Evolutionary conservation across 2,113 vertebrate species (phyloP).

Genomic region (Riparia riparia): DNA sequence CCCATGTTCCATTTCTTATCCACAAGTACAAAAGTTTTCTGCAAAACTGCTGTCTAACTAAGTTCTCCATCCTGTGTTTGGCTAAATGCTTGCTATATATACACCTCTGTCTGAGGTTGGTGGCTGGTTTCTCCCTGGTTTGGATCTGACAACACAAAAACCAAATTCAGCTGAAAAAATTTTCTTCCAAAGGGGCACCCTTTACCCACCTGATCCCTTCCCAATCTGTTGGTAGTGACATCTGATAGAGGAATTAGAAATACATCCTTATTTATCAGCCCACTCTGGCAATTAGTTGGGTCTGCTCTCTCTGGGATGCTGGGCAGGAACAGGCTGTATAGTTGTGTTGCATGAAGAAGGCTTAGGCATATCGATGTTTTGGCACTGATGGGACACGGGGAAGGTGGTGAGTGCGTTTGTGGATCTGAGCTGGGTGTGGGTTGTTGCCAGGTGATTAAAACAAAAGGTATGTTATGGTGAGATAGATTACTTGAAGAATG

Average conservation of each 20-base stretch:
- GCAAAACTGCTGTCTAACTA: background rate
- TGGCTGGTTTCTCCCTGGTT: background rate
- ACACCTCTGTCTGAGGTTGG: background rate
- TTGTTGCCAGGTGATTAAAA: slow-evolving; percentile 28
- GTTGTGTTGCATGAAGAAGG: background rate
- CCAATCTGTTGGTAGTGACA: background rate
- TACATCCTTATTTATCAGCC: slow-evolving; percentile 39
- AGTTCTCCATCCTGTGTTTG: background rate
- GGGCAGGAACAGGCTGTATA: slow-evolving; percentile 27
- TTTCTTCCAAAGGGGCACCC: background rate
- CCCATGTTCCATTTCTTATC: background rate
- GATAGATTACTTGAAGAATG: slow-evolving; percentile 33
- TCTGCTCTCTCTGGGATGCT: slow-evolving; percentile 28
- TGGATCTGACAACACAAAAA: background rate
- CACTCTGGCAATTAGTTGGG: background rate
- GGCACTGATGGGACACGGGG: background rate
- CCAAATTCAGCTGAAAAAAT: background rate
- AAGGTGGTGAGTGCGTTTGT: background rate
- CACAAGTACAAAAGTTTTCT: background rate
- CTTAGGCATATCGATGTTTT: slow-evolving; percentile 15
- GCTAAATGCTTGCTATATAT: background rate
- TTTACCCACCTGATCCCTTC: slow-evolving; percentile 1
- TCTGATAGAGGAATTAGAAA: slow-evolving; percentile 18
- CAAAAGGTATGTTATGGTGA: background rate
- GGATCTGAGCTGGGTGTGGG: background rate